Evolutionary conservation across 2,113 vertebrate genomes (phyloP), one percentile per base, ranked within the genome.

Genomic region (Atrichornis clamosus): DNA sequence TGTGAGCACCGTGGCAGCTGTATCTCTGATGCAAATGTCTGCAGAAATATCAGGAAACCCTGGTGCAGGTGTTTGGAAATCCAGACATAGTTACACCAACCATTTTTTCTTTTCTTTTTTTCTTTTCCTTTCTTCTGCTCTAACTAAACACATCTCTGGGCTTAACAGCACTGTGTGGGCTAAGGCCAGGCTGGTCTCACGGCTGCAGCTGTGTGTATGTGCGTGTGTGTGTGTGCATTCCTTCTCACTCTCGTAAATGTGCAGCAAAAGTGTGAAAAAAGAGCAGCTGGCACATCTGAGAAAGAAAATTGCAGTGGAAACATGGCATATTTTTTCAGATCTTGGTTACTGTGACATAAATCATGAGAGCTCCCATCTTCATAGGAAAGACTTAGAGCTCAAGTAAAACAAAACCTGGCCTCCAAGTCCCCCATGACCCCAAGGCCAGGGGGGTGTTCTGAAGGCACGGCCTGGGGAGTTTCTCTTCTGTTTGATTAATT

Each of bases 11-110:
- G 65, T 81, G 94, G 89, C 97, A 98, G 98, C 97, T 98, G 97
- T 93, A 91, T 85, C 93, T 97, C 85, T 96, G 91, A 97, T 98
- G 96, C 93, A 97, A 95, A 97, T 87, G 24, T 77, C 87, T 96
- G 84, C 86, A 95, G 88, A 96, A 92, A 65, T 94, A 95, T 65
- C 95, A 96, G 98, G 94, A 97, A 98, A 95, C 96, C 92, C 91
- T 91, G 19, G 5, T 95, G 97, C 97, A 97, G 98, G 97, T 98
- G 97, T 97, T 94, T 84, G 96, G 95, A 94, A 97, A 97, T 97
- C 96, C 97, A 97, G 97, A 95, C 94, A 80, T 72, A 82, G 60
- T 93, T 95, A 84, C 79, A 82, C 85, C 50, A 90, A 87, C 63
- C 27, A 63, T 92, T 92, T 72, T 85, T 79, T 47, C 27, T 37